phyloP scores from a whole-genome alignment of 2,888 invertebrate genomes.

The Andrena fulva region DNA sequence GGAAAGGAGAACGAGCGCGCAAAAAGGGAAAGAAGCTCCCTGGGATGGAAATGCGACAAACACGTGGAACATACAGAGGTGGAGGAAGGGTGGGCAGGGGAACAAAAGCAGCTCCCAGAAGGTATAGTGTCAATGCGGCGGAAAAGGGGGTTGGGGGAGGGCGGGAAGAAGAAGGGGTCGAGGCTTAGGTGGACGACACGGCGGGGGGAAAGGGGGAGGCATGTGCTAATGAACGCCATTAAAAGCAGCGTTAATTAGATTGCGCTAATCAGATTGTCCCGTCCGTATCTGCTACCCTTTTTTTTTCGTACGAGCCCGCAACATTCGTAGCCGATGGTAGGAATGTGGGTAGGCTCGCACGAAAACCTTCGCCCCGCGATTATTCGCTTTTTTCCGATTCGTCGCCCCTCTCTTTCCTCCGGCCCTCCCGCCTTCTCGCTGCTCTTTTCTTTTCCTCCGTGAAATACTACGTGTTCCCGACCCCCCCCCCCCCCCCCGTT shows the following conservation, averaged over 20 bases:
- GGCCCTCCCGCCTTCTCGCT: conserved; percentile 9
- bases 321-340: conserved; percentile 76
- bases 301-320: conserved; percentile 73
- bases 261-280: conserved; percentile 84
- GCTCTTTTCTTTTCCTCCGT: conserved; percentile 46
- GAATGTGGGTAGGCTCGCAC: conserved; percentile 74
- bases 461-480: conserved; percentile 48
- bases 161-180: conserved; percentile 32
- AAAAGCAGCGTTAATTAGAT: conserved; percentile 85
- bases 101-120: conserved; percentile 3
- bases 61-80: background rate
- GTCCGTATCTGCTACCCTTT: conserved; percentile 79
- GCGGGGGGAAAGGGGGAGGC: conserved; percentile 68
- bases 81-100: background rate
- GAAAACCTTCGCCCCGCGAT: conserved; percentile 66
- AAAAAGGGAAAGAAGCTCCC: background rate
- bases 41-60: background rate
- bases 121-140: conserved; percentile 56
- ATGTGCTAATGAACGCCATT: conserved; percentile 85
- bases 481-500: background rate
- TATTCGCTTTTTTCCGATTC: conserved; percentile 65
- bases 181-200: conserved; percentile 62
- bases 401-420: conserved; percentile 43
- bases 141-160: conserved; percentile 13
- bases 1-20: too few relatives aligned